Conservation (phyloP, 1,140 invertebrate genomes). For the Atta colombica region DNA sequence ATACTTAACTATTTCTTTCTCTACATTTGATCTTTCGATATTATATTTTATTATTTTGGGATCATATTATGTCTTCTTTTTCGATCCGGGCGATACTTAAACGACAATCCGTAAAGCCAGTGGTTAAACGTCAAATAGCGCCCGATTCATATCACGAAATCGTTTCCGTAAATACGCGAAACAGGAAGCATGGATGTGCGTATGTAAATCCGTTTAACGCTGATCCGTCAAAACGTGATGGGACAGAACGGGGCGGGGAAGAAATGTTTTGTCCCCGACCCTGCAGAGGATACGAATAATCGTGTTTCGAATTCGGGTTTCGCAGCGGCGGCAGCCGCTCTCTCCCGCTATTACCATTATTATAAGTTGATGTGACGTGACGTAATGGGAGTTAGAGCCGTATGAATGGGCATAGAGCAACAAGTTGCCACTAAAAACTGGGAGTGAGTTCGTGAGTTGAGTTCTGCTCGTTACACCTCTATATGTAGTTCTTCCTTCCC, state of each 20-base stretch:
- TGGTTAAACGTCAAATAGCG: conserved; percentile 33
- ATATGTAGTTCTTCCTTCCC: conserved; percentile 87
- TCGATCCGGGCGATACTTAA: not conserved
- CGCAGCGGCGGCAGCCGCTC: conserved; percentile 46
- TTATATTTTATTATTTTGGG: not conserved
- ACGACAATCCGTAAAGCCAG: conserved; percentile 26
- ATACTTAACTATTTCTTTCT: no score
- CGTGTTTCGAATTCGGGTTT: conserved; percentile 84
- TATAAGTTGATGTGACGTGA: conserved; percentile 87
- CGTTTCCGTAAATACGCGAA: conserved; percentile 54
- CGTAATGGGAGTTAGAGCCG: conserved; percentile 87
- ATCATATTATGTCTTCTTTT: not conserved
- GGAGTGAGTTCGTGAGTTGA: conserved; percentile 87
- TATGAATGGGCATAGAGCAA: conserved; percentile 87
- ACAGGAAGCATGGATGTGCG: conserved; percentile 7
- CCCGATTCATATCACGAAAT: conserved; percentile 27
- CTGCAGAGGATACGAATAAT: conserved; percentile 71
- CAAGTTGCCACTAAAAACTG: conserved; percentile 87
- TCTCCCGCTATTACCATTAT: conserved; percentile 84
- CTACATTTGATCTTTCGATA: not conserved
- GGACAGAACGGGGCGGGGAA: conserved; percentile 32
- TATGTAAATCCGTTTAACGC: conserved; percentile 59
- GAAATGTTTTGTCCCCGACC: conserved; percentile 66
- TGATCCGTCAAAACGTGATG: conserved; percentile 54
- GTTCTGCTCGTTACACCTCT: conserved; percentile 87